Base-by-base conservation (phyloP, 1,140 invertebrate genomes). In the Atta colombica region DNA sequence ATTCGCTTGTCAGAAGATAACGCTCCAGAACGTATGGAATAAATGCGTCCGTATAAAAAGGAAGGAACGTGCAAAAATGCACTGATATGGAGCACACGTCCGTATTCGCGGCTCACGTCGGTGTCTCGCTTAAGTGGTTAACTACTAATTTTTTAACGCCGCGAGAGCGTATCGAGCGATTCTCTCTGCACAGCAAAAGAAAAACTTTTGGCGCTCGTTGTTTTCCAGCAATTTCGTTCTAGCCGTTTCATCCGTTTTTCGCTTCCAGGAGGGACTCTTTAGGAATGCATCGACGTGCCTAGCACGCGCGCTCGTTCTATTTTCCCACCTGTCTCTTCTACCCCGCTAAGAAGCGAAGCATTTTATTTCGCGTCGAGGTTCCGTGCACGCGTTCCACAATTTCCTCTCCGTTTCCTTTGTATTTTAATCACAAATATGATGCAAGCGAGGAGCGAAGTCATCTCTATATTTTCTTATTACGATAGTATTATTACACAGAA, bases 201-300 rank as follows among this genome's bases (percentile, higher is more conserved):
- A 25, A 60, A 72, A n/a, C 35, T 25, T 74, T 28, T 39, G 65
- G 58, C 12, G 69, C 3, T 63, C 80, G 39, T 84, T 74, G 68
- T 84, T 84, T 84, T 61, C 25, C 55, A 31, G 21, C 80, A 45
- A 74, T 84, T 84, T 84, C 69, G 55, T 60, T 61, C 28, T 39
- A 35, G 18, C 28, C 39, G 55, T 84, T 18, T n/a, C 39, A 61
- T 84, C n/a, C 39, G 66, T 82, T 84, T 84, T 75, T 63, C 55
- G 28, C 60, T 61, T 61, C 6, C 49, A 55, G 18, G 14, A 51
- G 61, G 25, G 16, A 39, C 87, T 85, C 87, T 91, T 91, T 90
- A 85, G 81, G 78, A 80, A 91, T 89, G 85, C 86, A 88, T 91
- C 85, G 80, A 63, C 71, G 72, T 88, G 45, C 80, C 68, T 87